Base-by-base conservation (phyloP, 2,888 invertebrate genomes). In the Nebria salina region DNA sequence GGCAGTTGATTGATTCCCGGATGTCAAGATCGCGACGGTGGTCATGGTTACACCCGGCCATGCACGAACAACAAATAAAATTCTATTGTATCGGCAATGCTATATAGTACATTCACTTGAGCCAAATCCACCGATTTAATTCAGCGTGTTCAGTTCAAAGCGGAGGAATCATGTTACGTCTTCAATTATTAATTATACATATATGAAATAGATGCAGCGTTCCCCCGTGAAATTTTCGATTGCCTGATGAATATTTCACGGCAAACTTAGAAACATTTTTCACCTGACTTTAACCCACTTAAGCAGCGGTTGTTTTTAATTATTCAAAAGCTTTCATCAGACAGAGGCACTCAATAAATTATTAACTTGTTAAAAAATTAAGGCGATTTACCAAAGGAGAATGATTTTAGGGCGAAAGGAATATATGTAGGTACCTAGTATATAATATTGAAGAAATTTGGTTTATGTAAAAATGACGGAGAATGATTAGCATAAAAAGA, bases 401-500 rank as follows among this genome's bases (percentile, higher is more conserved):
- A 34, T 34, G 34, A 34, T 34, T 34, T 34, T 34, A 34, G 34
- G 34, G 1, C 34, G 34, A 34, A 34, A 34, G 34, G 5, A 34
- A 34, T 34, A 34, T 34, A 34, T 5, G 34, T 1, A 54, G 8
- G 54, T 54, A 13, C 11, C 9, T 6, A 43, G 43, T 54, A 54
- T 34, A 34, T 54, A 54, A 54, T 54, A 54, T 54, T 54, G 54
- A 6, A 54, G 54, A 70, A 34, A 70, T 20, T 70, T 70, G 11
- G 70, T 26, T 15, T 65, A 65, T 65, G 65, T 65, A 65, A 20
- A 66, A 7, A 66, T 66, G 25, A 20, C n/a, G 26, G 72, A 72
- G 34, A 34, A 72, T 13, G 72, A 72, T 72, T 72, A 73, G 73
- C 73, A 73, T 73, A 42, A 42, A 26, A 73, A 73, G 73, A 73